Conservation (phyloP, 1,140 invertebrate species). For the Hirudo medicinalis region DNA sequence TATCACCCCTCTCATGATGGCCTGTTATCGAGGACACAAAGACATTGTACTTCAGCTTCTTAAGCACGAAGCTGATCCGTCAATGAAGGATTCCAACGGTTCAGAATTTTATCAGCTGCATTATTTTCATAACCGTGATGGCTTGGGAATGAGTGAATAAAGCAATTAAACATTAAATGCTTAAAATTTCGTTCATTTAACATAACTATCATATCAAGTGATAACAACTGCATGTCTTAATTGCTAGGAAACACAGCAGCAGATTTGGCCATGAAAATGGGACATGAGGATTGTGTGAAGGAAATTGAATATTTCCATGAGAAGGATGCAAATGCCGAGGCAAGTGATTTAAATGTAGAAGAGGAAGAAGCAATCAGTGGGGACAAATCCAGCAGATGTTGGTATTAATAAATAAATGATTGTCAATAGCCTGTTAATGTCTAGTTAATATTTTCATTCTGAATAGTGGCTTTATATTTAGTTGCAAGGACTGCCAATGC, state of each 20-base stretch:
- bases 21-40: neutral
- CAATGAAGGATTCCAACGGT: neutral
- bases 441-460: too few relatives aligned
- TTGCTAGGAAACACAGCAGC: neutral
- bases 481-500: too few relatives aligned
- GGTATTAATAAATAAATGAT: too few relatives aligned
- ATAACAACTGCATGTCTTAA: neutral
- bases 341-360: too few relatives aligned
- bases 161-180: too few relatives aligned
- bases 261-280: constrained; percentile 9
- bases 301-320: constrained; percentile 5
- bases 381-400: too few relatives aligned
- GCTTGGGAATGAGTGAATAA: too few relatives aligned
- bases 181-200: too few relatives aligned
- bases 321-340: neutral
- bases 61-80: neutral
- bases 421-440: too few relatives aligned
- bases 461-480: too few relatives aligned
- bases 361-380: too few relatives aligned
- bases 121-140: too few relatives aligned
- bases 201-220: neutral
- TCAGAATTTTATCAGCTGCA: neutral
- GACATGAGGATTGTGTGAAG: constrained; percentile 2
- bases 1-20: neutral
- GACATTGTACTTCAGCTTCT: neutral